These are phyloP conservation scores for Babylonia areolata DNA, from an alignment of 1,140 invertebrate genomes.

Conservation along the genomic window DNA sequence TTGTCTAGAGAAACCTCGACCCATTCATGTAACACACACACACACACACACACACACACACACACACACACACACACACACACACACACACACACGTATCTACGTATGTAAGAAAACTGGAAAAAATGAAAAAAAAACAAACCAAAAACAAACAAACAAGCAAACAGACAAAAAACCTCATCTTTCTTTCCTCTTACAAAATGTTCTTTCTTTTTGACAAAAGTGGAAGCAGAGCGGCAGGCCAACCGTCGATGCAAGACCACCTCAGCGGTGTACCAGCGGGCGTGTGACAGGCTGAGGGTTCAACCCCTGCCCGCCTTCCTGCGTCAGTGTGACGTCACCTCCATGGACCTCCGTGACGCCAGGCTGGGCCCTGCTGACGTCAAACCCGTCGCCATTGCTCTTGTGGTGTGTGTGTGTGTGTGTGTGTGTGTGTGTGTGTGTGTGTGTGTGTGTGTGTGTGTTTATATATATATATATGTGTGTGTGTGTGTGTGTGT, in stretches of 20 bases:
- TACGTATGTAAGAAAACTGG: no score
- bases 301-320: slow-evolving; percentile 48
- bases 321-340: slow-evolving; percentile 47
- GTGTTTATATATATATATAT: not conserved
- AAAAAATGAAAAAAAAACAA: no score
- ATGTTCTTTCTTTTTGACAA: no score
- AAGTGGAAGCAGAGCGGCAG: not conserved
- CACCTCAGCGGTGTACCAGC: slow-evolving; percentile 35
- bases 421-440: not conserved
- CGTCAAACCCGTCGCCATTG: slow-evolving; percentile 54
- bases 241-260: not conserved
- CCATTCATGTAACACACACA: no score
- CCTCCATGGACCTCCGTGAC: slow-evolving; percentile 43
- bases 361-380: slow-evolving; percentile 45
- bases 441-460: not conserved
- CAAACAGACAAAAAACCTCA: no score
- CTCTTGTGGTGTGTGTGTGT: slow-evolving; percentile 49
- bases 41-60: no score
- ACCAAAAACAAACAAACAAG: no score
- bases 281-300: slow-evolving; percentile 42
- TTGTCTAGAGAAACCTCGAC: no score
- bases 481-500: not conserved
- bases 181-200: no score
- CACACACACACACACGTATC: no score
- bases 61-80: no score